A percentile compares a stretch with the other conserved stretches of the same genome.
These are phyloP conservation scores for Dicyrtomina minuta DNA, from an alignment of 2,888 invertebrate genomes.

Conservation along the genomic window DNA sequence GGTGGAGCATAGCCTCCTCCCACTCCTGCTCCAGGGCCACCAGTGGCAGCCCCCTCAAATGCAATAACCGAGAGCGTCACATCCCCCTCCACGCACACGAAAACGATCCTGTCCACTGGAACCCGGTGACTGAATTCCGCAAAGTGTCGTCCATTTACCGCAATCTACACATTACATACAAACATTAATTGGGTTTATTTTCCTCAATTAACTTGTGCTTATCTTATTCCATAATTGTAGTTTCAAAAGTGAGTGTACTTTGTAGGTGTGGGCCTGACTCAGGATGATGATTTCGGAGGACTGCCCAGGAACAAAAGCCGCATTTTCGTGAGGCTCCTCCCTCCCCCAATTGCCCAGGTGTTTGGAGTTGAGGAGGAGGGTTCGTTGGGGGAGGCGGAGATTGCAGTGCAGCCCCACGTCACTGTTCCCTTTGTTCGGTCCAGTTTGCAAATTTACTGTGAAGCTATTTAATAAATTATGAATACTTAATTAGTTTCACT, in stretches of 20 bases:
- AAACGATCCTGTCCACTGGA: conserved; percentile 66
- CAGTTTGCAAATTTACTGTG: conserved; percentile 74
- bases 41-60: conserved; percentile 62
- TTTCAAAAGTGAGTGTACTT: too few species aligned
- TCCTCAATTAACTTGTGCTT: too few species aligned
- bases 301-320: conserved; percentile 66
- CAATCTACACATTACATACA: too few species aligned
- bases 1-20: conserved; percentile 27
- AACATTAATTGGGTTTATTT: too few species aligned
- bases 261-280: conserved; percentile 65
- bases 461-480: conserved; percentile 59
- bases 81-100: conserved; percentile 76
- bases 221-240: too few species aligned
- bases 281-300: conserved; percentile 72
- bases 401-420: conserved; percentile 76
- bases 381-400: conserved; percentile 62
- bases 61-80: conserved; percentile 68
- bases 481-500: too few species aligned
- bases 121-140: conserved; percentile 74
- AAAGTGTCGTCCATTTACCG: conserved; percentile 77
- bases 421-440: conserved; percentile 70
- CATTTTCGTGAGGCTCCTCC: conserved; percentile 61
- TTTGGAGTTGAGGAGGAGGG: conserved; percentile 63
- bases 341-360: conserved; percentile 47
- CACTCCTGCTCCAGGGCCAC: conserved; percentile 18